phyloP scores from a whole-genome alignment of 2,888 invertebrate genomes.

The Drosophila macrospina region DNA sequence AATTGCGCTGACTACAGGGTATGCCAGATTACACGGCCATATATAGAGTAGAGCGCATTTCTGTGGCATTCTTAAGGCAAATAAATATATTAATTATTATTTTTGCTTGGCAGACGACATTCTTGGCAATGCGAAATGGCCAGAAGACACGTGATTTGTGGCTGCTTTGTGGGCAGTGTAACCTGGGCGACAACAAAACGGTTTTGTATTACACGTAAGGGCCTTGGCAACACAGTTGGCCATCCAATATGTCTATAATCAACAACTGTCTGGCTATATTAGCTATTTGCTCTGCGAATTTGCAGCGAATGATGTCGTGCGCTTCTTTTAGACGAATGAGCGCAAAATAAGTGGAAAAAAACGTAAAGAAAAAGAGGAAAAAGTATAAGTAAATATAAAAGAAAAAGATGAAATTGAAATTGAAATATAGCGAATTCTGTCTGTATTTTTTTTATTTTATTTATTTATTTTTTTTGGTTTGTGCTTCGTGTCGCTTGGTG shows the following conservation, averaged over 20 bases:
- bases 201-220: constrained; percentile 37
- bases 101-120: constrained; percentile 72
- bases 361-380: background rate
- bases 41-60: constrained; percentile 14
- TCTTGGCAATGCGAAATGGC: constrained; percentile 14
- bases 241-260: constrained; percentile 16
- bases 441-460: constrained; percentile 3
- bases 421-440: constrained; percentile 28
- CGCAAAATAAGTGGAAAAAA: background rate
- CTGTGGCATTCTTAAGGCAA: constrained; percentile 9
- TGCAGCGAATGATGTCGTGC: constrained; percentile 59
- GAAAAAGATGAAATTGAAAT: constrained; percentile 24
- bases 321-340: constrained; percentile 51
- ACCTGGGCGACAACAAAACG: constrained; percentile 56
- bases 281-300: constrained; percentile 54
- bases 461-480: constrained; percentile 25
- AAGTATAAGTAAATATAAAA: too few relatives aligned
- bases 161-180: constrained; percentile 37
- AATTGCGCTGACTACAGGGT: background rate
- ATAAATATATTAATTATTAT: constrained; percentile 58
- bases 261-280: constrained; percentile 26
- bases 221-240: constrained; percentile 1
- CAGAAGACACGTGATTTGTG: constrained; percentile 45
- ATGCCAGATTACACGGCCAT: constrained; percentile 39
- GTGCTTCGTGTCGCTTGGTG: constrained; percentile 54